Percentiles rank a stretch among this genome's conserved stretches.
Conservation (phyloP, 2,797 vertebrate genomes). For the Mallotus villosus region DNA sequence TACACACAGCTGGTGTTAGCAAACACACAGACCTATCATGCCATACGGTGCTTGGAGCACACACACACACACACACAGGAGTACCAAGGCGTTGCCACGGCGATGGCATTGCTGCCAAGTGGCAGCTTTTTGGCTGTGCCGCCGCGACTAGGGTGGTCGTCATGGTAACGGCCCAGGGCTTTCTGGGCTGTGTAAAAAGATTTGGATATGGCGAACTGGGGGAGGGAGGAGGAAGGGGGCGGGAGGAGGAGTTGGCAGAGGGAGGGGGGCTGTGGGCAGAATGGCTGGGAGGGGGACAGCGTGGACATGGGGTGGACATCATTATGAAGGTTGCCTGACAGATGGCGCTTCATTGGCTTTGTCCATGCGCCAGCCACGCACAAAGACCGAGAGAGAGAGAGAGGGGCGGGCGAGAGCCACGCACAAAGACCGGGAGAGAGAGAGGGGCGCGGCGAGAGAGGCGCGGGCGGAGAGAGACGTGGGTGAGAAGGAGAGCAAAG, state of each 20-base stretch:
- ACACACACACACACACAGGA: slow-evolving; percentile 1
- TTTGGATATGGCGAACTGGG: not conserved
- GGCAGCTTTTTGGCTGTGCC: not conserved
- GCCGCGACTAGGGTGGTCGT: not conserved
- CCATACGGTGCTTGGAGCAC: not conserved
- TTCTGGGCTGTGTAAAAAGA: not conserved
- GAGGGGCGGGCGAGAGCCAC: not conserved
- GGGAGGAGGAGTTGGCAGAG: not conserved
- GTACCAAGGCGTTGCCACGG: not conserved
- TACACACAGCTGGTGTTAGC: not conserved
- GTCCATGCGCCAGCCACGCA: too few species aligned
- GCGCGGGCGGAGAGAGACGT: not conserved
- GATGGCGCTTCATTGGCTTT: not conserved
- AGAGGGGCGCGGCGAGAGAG: not conserved
- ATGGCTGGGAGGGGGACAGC: too few species aligned
- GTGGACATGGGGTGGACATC: not conserved
- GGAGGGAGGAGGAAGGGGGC: not conserved
- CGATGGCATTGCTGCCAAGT: not conserved
- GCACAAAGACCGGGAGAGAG: not conserved
- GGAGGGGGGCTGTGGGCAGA: not conserved
- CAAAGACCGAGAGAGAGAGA: not conserved
- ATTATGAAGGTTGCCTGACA: not conserved
- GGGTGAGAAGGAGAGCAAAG: not conserved
- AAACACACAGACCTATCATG: not conserved
- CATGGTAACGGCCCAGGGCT: not conserved